Base-by-base conservation (phyloP, 2,888 invertebrate genomes). In the Tholera decimalis region DNA sequence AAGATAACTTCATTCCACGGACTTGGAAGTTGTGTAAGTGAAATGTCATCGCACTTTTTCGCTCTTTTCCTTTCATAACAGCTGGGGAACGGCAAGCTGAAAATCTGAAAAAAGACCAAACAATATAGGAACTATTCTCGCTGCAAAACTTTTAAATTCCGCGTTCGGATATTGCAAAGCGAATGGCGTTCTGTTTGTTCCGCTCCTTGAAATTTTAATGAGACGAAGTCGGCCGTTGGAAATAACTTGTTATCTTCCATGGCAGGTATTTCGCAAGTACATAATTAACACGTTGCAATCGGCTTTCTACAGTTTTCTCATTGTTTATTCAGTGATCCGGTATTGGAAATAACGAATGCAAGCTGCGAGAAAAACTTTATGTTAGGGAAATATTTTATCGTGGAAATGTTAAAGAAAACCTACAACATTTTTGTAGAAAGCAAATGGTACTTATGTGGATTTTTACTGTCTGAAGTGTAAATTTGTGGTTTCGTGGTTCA, bases 161-260 rank as follows among this genome's bases (percentile, higher is more conserved):
- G 63, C 77, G 76, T 85, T 85, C 83, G 84, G 83, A 85, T 87
- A 89, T 87, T 88, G 84, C 85, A 82, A 67, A 75, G 73, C 69
- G 83, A 80, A 60, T 54, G 74, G 70, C 67, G 54, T 79, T 71
- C 73, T 87, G 84, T 85, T 87, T 87, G 87, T 84, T 84, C 83
- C 81, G 79, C 84, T 80, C 63, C 77, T 82, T 88, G 85, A 89
- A 89, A 89, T 86, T 87, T 89, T 89, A 87, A 89, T 88, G 87
- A 88, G 79, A 66, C 81, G 83, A 80, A 82, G 79, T 83, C 78
- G 70, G 66, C 71, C 73, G 63, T 64, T 79, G 63, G 75, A 69
- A 73, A 69, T 77, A 69, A 73, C 66, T 78, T 62, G 65, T 73
- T 77, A 68, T 73, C 50, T 66, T 74, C 51, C 41, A 53, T 53